A percentile compares a stretch with the other conserved stretches of the same genome.
Evolutionary conservation across 2,113 vertebrate genomes (phyloP).

Genomic region (Neofelis nebulosa): DNA sequence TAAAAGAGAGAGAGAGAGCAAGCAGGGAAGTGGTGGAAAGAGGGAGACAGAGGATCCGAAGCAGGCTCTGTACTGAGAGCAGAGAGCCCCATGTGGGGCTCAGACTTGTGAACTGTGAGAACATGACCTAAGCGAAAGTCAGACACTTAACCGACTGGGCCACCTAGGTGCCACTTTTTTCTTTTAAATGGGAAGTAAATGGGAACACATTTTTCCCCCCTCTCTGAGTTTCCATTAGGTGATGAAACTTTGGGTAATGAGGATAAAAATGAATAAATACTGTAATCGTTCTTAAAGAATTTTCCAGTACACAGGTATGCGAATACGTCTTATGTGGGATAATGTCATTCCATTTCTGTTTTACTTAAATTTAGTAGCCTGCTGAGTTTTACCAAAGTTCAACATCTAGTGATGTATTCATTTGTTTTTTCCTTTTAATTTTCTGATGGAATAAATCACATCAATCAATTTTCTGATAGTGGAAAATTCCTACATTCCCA

Average conservation of each 20-base stretch:
- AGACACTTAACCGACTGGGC: no score
- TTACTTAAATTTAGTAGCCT: conserved; percentile 18
- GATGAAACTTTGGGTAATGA: background rate
- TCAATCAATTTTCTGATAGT: background rate
- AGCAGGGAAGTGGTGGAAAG: no score
- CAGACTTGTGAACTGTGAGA: no score
- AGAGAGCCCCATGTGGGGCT: no score
- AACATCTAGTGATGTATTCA: background rate
- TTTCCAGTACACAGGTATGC: background rate
- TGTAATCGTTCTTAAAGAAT: conserved; percentile 7
- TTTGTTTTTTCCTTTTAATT: conserved; percentile 24
- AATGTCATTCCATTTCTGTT: background rate
- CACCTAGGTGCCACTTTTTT: background rate
- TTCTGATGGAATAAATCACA: conserved; percentile 5
- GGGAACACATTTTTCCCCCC: background rate
- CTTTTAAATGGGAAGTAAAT: conserved; percentile 38
- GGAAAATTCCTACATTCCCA: background rate
- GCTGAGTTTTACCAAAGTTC: background rate
- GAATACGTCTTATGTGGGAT: background rate
- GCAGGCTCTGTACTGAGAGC: no score
- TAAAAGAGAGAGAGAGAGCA: no score
- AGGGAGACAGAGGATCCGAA: no score
- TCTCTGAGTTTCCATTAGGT: background rate
- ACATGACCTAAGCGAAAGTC: no score
- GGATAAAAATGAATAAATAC: conserved; percentile 12